Evolutionary conservation across 2,113 vertebrate species (phyloP).

Genomic region (Pelecanus crispus): DNA sequence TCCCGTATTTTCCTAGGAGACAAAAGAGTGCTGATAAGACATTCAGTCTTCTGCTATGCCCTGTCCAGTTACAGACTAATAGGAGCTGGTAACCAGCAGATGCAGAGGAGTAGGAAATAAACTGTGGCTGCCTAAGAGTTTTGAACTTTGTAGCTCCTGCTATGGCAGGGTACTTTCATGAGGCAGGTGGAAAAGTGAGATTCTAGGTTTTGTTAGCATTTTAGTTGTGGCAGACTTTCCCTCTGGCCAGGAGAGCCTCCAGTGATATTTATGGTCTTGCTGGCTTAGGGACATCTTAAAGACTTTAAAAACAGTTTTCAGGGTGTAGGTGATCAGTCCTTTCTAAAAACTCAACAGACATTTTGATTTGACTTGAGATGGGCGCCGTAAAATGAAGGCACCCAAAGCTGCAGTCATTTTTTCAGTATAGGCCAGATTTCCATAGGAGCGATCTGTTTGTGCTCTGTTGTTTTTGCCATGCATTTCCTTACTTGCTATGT

Average conservation of each 20-base stretch:
- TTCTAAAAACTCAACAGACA: neutral
- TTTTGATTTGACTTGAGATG: neutral
- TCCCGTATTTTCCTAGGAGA: neutral
- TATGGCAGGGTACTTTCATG: neutral
- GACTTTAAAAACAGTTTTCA: neutral
- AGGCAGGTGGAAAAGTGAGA: neutral
- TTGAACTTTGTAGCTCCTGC: neutral
- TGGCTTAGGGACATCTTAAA: neutral
- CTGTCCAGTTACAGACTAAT: neutral
- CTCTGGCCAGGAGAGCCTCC: neutral
- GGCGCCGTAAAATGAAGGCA: neutral
- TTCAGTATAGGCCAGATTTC: neutral
- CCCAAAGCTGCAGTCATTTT: neutral
- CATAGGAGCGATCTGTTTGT: neutral
- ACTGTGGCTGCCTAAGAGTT: neutral
- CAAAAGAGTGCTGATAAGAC: rapidly evolving
- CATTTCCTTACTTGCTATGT: neutral
- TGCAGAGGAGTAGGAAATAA: neutral
- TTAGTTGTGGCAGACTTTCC: neutral
- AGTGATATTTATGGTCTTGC: neutral
- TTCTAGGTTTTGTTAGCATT: neutral
- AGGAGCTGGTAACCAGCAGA: neutral
- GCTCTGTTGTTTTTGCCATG: neutral
- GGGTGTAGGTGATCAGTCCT: neutral
- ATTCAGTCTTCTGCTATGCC: neutral